phyloP scores from a whole-genome alignment of 2,797 vertebrate genomes.

The Pogoniulus pusillus region DNA sequence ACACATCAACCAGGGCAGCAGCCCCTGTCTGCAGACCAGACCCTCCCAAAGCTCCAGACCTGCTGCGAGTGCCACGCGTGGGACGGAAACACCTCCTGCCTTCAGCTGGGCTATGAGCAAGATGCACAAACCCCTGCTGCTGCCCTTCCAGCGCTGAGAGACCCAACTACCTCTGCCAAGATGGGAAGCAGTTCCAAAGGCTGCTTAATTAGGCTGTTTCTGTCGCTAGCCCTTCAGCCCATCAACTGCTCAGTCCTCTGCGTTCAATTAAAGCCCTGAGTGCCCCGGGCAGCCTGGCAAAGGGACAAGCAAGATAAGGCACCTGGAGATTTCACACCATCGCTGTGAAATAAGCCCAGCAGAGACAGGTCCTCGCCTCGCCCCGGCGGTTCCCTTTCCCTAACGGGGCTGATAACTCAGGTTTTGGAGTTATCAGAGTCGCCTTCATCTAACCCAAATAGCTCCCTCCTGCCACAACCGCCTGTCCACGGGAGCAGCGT shows the following conservation, averaged over 20 bases:
- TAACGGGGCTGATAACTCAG: not conserved
- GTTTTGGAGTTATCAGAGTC: not conserved
- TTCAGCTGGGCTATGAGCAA: not conserved
- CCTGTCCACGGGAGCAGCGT: conserved; percentile 13
- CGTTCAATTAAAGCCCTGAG: not conserved
- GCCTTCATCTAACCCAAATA: not conserved
- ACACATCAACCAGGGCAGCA: not conserved
- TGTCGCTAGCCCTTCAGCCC: not conserved
- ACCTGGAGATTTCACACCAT: not conserved
- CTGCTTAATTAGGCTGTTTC: not conserved
- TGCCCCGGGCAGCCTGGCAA: not conserved
- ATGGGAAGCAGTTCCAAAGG: not conserved
- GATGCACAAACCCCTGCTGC: not conserved
- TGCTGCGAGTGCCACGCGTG: rapidly evolving
- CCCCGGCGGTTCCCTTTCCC: not conserved
- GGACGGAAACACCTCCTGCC: not conserved
- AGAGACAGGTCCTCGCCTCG: not conserved
- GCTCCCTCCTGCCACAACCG: conserved; percentile 10
- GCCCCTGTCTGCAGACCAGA: not conserved
- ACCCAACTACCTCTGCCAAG: not conserved
- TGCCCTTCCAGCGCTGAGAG: not conserved
- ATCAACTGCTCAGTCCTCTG: not conserved
- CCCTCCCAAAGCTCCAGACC: not conserved
- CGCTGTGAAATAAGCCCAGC: conserved; percentile 24
- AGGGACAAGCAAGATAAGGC: conserved; percentile 47